A percentile compares a stretch with the other conserved stretches of the same genome.
Conservation (phyloP, 2,888 invertebrate species). For the Campopleginae sp. region DNA sequence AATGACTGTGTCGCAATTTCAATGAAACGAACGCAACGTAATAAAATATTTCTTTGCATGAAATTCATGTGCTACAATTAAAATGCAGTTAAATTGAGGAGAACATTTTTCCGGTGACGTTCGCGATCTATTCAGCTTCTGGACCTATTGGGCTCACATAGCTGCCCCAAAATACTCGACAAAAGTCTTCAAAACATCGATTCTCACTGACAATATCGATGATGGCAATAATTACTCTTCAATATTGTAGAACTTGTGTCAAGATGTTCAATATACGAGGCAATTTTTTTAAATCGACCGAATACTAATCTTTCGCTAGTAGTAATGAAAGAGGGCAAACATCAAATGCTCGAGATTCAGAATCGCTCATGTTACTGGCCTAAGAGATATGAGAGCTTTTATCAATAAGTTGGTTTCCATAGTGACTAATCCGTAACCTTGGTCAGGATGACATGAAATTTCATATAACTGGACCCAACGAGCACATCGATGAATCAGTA, state of each 20-base stretch:
- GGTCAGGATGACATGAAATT: not conserved
- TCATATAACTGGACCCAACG: not conserved
- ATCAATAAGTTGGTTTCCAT: conserved; percentile 31
- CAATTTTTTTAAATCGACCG: not conserved
- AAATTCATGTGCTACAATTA: not conserved
- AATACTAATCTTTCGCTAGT: not conserved
- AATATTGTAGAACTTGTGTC: not conserved
- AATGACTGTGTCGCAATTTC: not conserved
- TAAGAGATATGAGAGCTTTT: not conserved
- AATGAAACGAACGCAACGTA: no score
- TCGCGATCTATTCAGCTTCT: not conserved
- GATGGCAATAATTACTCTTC: not conserved
- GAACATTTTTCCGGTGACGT: not conserved
- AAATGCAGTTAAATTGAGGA: not conserved
- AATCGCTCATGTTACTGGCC: not conserved
- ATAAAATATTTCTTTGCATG: not conserved
- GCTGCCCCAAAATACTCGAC: no score
- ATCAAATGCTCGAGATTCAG: not conserved
- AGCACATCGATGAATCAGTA: not conserved
- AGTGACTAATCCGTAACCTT: not conserved
- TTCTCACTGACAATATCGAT: not conserved
- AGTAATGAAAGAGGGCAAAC: not conserved
- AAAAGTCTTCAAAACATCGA: not conserved
- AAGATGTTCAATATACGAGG: not conserved
- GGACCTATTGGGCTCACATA: not conserved